These are phyloP conservation scores for Zosterops lateralis DNA, from an alignment of 2,113 vertebrate genomes.

Conservation along the genomic window DNA sequence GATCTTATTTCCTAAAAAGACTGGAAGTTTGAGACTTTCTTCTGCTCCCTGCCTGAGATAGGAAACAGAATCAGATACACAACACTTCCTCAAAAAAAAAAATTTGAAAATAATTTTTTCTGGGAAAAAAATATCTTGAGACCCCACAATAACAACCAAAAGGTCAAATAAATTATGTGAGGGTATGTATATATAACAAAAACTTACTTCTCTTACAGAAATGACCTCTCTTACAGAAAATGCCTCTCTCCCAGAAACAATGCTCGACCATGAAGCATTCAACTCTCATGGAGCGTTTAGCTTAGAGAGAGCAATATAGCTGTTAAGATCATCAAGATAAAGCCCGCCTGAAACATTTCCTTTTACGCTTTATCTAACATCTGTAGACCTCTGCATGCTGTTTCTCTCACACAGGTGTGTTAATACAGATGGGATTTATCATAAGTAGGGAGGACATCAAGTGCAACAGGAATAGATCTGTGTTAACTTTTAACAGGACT, in stretches of 20 bases:
- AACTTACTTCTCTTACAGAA: background rate
- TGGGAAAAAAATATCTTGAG: background rate
- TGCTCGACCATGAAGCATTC: background rate
- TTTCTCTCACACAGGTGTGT: background rate
- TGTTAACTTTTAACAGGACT: background rate
- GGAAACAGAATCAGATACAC: background rate
- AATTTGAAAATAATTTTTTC: background rate
- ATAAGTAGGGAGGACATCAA: background rate
- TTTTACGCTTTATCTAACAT: slow-evolving; percentile 2
- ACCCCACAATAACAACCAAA: background rate
- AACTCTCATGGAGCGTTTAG: background rate
- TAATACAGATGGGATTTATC: slow-evolving; percentile 1
- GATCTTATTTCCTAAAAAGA: background rate
- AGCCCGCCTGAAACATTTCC: background rate
- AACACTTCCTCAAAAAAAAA: background rate
- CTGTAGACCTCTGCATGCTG: background rate
- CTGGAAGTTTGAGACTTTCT: background rate
- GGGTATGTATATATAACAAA: background rate
- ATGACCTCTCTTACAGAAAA: background rate
- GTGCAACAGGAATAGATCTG: background rate
- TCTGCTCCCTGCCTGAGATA: background rate
- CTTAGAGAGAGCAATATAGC: background rate
- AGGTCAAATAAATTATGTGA: background rate
- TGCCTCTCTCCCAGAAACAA: background rate
- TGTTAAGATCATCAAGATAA: background rate